Base-by-base conservation (phyloP, 2,888 invertebrate species). In the Leptopilina myrica region DNA sequence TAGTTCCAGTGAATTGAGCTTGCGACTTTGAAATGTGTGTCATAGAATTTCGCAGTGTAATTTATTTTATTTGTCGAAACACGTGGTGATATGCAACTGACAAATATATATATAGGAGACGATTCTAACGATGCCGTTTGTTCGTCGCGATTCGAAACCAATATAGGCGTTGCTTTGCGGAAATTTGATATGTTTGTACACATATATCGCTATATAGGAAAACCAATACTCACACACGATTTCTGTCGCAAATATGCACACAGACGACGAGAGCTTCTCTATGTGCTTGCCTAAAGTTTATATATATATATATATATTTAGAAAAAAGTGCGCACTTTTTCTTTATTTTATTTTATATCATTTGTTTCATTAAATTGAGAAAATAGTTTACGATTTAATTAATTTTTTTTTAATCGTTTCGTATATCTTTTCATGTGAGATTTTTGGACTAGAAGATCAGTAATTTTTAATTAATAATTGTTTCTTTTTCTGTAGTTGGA, bases 101-200 rank as follows among this genome's bases (percentile, higher is more conserved):
- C 56, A 73, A 56, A 73, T 40, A 20, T 20, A 66, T 33, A 1
- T 20, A 66, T 33, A 1, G 64, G 43, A 46, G 64, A 49, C 43
- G 46, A 40, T 64, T 64, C 64, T 76, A 64, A 76, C 64, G 64
- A 64, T 64, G 46, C 43, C 64, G 64, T 64, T 64, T 64, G 80
- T 82, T 82, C 77, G 81, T 86, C 79, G 86, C 87, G 84, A 89
- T 87, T 85, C 85, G 87, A 89, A 86, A 87, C 84, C 84, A 82
- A 88, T 33, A 33, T 88, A 88, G 89, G 88, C 89, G 85, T 85
- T 84, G 87, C 87, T 88, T 88, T 86, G 85, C 79, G 81, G 89
- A 88, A 89, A 89, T 80, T 84, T 83, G 88, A 89, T 89, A 89
- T 87, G 87, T 87, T 87, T 89, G 87, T 88, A 81, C 73, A 77